Evolutionary conservation across 2,113 vertebrate genomes (phyloP).

Genomic region (Chunga burmeisteri): DNA sequence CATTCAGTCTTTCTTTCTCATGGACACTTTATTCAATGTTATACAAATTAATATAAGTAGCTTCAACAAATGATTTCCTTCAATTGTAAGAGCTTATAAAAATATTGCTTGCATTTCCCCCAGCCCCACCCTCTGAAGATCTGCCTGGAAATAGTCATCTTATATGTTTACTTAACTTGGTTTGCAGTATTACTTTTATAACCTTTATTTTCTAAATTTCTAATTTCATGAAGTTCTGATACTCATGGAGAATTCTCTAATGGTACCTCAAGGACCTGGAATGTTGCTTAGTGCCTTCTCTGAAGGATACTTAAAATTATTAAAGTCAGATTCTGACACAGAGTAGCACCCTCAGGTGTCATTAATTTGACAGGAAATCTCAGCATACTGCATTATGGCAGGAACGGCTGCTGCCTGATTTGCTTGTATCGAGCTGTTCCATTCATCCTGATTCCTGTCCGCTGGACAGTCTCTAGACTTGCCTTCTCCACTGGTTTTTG

Average conservation of each 20-base stretch:
- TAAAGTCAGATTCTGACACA: background rate
- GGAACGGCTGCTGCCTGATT: background rate
- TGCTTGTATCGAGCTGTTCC: accelerated
- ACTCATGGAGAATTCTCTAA: background rate
- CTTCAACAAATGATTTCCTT: background rate
- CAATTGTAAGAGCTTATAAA: background rate
- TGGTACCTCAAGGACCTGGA: background rate
- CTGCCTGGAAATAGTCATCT: background rate
- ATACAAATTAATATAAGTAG: background rate
- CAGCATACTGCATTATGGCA: background rate
- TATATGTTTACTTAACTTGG: background rate
- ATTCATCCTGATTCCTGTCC: background rate
- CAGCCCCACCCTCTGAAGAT: background rate
- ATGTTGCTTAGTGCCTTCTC: background rate
- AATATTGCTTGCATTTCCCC: background rate
- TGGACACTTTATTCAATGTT: background rate
- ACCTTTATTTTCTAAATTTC: background rate
- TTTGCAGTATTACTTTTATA: background rate
- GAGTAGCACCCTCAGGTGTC: background rate
- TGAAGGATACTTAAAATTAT: background rate
- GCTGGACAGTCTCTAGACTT: background rate
- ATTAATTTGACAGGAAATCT: background rate
- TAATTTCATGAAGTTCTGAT: background rate
- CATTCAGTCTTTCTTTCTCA: background rate
- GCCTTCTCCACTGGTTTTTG: background rate